Percentiles rank a stretch among this genome's conserved stretches.
These are phyloP conservation scores for Hucho hucho DNA, from an alignment of 2,113 vertebrate genomes.

Conservation along the genomic window DNA sequence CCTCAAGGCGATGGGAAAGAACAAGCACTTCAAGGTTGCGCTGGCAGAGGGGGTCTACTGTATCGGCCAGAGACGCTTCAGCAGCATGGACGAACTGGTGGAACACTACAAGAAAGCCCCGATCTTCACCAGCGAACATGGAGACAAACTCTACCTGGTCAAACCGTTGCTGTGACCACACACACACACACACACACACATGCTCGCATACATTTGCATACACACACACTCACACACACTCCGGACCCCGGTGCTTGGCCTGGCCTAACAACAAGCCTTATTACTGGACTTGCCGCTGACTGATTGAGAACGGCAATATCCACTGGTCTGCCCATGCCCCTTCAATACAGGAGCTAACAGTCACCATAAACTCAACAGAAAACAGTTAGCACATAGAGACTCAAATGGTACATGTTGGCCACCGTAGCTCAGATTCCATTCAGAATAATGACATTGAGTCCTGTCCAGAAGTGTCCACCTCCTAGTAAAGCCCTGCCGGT, in stretches of 20 bases:
- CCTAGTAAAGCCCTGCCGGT: not conserved
- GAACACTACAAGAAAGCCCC: constrained; percentile 93
- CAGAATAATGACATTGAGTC: not conserved
- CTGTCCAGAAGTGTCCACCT: constrained; percentile 41
- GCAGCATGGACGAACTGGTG: constrained; percentile 87
- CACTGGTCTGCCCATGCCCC: not conserved
- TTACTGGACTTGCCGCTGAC: not conserved
- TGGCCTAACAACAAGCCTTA: not conserved
- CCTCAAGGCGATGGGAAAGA: constrained; percentile 87
- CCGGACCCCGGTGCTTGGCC: not conserved
- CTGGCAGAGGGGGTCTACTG: constrained; percentile 83
- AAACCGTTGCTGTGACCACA: constrained; percentile 84
- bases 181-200: constrained; percentile 3
- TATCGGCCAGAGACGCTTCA: constrained; percentile 88
- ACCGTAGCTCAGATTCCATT: not conserved
- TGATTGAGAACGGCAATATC: not conserved
- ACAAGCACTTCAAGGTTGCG: constrained; percentile 93
- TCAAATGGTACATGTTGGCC: not conserved
- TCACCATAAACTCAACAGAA: not conserved
- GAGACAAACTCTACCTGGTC: constrained; percentile 88
- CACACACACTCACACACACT: not conserved
- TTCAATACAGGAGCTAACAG: not conserved
- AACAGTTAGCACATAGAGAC: not conserved
- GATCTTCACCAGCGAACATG: constrained; percentile 90
- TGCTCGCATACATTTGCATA: not conserved